A percentile compares a stretch with the other conserved stretches of the same genome.
These are phyloP conservation scores for Siderastrea radians DNA, from an alignment of 92 coral and sea anemone genomes.

Conservation along the genomic window DNA sequence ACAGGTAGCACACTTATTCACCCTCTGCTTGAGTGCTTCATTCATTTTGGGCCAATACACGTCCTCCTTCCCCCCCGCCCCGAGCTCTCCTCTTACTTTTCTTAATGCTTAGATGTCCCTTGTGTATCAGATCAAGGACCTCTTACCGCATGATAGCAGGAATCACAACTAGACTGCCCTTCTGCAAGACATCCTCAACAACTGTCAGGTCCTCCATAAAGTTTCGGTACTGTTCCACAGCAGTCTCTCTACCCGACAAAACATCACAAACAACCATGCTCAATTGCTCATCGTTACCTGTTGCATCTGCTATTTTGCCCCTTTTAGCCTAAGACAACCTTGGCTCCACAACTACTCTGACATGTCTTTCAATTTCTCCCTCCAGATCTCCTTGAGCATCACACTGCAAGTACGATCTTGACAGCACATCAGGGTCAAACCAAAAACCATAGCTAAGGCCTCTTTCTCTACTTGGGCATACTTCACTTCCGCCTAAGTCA, in stretches of 20 bases:
- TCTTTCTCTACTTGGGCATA: conserved; percentile 62
- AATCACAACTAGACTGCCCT: not conserved
- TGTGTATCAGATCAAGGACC: not conserved
- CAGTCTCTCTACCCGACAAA: not conserved
- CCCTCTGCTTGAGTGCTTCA: too few species aligned
- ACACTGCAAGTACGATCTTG: conserved; percentile 24
- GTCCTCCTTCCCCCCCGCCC: not conserved
- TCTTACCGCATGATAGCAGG: not conserved
- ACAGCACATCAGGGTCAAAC: conserved; percentile 52
- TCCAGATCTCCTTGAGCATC: not conserved
- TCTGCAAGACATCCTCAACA: not conserved
- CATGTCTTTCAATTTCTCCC: not conserved
- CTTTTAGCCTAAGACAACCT: too few species aligned
- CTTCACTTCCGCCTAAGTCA: conserved; percentile 39
- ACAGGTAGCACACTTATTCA: too few species aligned
- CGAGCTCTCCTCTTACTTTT: not conserved
- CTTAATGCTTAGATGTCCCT: not conserved
- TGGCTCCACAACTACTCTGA: too few species aligned
- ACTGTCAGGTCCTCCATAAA: conserved; percentile 9
- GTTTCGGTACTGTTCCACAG: not conserved
- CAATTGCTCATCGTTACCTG: too few species aligned
- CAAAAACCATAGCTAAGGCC: conserved; percentile 60
- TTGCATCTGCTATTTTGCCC: too few species aligned
- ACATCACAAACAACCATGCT: too few species aligned
- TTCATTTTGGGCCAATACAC: not conserved